phyloP scores from a whole-genome alignment of 2,888 invertebrate species.

The Cordilura impudica region DNA sequence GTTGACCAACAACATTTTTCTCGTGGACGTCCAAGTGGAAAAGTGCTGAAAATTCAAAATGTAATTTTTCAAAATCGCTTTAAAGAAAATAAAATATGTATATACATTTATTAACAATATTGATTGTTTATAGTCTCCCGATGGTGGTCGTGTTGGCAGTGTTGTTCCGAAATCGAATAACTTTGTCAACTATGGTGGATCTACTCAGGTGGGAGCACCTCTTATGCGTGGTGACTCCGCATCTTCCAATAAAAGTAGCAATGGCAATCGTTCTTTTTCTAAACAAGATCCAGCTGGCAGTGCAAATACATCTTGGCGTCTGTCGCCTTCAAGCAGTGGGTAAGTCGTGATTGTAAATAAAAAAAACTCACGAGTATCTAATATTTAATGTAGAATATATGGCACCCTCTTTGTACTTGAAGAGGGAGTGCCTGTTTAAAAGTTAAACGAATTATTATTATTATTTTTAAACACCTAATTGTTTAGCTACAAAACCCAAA shows the following conservation, averaged over 20 bases:
- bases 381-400: neutral
- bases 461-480: conserved; percentile 48
- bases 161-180: conserved; percentile 89
- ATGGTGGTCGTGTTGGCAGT: conserved; percentile 73
- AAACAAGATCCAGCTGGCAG: conserved; percentile 81
- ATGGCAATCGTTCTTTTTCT: conserved; percentile 81
- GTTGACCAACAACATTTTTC: conserved; percentile 67
- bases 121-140: conserved; percentile 73
- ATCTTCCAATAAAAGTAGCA: conserved; percentile 82
- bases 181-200: conserved; percentile 88
- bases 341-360: conserved; percentile 67
- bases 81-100: neutral
- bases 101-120: neutral
- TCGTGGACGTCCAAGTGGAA: conserved; percentile 71
- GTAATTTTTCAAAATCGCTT: conserved; percentile 59
- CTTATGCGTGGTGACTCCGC: conserved; percentile 83
- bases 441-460: conserved; percentile 11
- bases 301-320: conserved; percentile 76
- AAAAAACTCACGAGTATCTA: neutral
- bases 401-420: conserved; percentile 12
- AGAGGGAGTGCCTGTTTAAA: conserved; percentile 1
- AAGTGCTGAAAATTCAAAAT: conserved; percentile 76
- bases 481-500: conserved; percentile 76
- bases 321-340: conserved; percentile 78
- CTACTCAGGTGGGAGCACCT: conserved; percentile 79